Conservation (phyloP, 2,797 vertebrate species). For the Leptatherina wallacei region DNA sequence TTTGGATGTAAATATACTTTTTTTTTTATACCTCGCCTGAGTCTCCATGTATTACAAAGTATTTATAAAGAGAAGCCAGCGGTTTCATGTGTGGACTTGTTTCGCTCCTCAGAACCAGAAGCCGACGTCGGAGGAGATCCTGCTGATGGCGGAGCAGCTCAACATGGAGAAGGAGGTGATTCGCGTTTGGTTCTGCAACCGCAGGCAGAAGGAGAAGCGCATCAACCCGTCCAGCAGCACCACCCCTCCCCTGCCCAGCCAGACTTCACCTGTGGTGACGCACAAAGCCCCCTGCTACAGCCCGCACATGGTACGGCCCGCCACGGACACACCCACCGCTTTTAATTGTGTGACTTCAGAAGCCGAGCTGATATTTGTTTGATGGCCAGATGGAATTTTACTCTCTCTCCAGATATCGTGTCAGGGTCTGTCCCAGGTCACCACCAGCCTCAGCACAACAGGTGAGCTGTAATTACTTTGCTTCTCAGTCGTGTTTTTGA, state of each 20-base stretch:
- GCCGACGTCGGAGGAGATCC: slow-evolving; percentile 95
- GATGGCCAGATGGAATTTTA: slow-evolving; percentile 9
- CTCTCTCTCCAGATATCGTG: slow-evolving; percentile 78
- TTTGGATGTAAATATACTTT: no score
- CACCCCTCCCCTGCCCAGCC: slow-evolving; percentile 88
- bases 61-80: neutral
- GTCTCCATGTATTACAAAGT: no score
- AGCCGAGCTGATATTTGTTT: slow-evolving; percentile 18
- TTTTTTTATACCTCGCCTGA: no score
- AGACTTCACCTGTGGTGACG: slow-evolving; percentile 72
- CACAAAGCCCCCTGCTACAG: slow-evolving; percentile 89
- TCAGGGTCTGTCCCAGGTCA: slow-evolving; percentile 86
- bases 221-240: slow-evolving; percentile 91
- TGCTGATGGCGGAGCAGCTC: slow-evolving; percentile 92
- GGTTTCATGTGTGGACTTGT: neutral
- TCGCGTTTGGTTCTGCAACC: slow-evolving; percentile 95
- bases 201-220: slow-evolving; percentile 93
- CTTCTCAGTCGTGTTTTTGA: slow-evolving; percentile 23
- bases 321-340: neutral
- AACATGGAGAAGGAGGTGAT: slow-evolving; percentile 97
- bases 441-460: slow-evolving; percentile 92
- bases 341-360: neutral
- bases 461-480: slow-evolving; percentile 77
- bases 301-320: slow-evolving; percentile 86
- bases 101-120: slow-evolving; percentile 88